Conservation (phyloP, 2,888 invertebrate genomes). For the Melieria omissa region DNA sequence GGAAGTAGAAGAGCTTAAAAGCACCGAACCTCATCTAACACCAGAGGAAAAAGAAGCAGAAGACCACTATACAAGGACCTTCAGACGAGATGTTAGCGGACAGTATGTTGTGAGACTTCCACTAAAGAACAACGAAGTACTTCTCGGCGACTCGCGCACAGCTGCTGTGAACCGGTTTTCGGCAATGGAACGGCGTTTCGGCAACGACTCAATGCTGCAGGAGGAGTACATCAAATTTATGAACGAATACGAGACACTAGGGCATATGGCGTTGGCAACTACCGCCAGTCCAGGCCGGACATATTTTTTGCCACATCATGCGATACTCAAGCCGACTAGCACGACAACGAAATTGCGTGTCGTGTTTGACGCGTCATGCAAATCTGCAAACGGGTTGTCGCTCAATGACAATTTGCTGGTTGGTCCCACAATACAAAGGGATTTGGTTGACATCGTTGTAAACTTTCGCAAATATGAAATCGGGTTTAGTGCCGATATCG, state of each 20-base stretch:
- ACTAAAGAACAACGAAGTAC: not conserved
- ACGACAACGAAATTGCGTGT: too few species aligned
- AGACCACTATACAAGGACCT: not conserved
- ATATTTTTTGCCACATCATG: conserved; percentile 43
- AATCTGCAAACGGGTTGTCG: conserved; percentile 41
- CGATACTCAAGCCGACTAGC: too few species aligned
- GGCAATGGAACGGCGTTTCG: conserved; percentile 28
- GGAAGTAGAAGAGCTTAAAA: conserved; percentile 13
- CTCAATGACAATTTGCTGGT: conserved; percentile 37
- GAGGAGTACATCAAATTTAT: conserved; percentile 28
- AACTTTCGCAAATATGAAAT: conserved; percentile 29
- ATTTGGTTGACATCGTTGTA: conserved; percentile 10
- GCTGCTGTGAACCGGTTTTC: conserved; percentile 15
- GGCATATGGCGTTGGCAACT: conserved; percentile 9
- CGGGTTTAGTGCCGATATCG: conserved; percentile 19
- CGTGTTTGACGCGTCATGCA: conserved; percentile 47
- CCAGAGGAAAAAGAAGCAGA: conserved; percentile 3
- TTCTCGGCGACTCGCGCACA: conserved; percentile 8
- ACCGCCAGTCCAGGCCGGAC: conserved; percentile 18
- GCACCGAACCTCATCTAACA: not conserved
- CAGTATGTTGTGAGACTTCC: conserved; percentile 22
- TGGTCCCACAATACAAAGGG: too few species aligned
- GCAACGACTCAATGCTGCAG: conserved; percentile 1
- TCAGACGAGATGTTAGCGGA: conserved; percentile 5
- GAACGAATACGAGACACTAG: conserved; percentile 6